Evolutionary conservation across 2,797 vertebrate species (phyloP).

Genomic region (Chloroceryle amazona): DNA sequence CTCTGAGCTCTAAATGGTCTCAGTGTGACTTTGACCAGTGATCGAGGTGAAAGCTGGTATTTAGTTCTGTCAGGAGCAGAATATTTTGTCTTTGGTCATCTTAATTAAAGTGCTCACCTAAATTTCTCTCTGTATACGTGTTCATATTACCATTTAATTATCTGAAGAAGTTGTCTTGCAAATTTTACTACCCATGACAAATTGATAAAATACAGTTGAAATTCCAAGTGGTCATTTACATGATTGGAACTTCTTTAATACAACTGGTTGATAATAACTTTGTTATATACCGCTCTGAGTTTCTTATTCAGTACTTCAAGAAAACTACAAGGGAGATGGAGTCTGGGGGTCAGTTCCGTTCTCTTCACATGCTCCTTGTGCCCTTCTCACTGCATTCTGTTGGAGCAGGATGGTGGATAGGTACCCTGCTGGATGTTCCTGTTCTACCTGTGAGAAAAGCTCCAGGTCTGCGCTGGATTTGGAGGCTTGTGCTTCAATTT

Average conservation of each 20-base stretch:
- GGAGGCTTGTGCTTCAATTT: rapidly evolving
- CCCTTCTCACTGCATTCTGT: background rate
- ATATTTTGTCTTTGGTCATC: background rate
- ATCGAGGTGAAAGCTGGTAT: background rate
- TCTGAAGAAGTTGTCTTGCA: background rate
- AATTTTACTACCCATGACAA: background rate
- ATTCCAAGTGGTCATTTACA: background rate
- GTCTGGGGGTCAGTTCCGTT: background rate
- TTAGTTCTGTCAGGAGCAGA: background rate
- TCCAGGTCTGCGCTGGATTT: background rate
- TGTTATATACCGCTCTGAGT: background rate
- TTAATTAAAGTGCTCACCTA: background rate
- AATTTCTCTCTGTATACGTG: background rate
- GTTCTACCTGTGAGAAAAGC: rapidly evolving
- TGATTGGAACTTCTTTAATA: background rate
- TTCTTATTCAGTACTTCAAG: background rate
- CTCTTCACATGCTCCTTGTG: background rate
- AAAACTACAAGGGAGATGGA: background rate
- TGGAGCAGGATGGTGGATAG: background rate
- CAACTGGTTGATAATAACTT: background rate
- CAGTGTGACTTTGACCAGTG: background rate
- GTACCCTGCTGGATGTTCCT: background rate
- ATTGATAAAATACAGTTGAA: background rate
- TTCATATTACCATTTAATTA: background rate
- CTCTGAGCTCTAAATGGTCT: background rate